A percentile compares a stretch with the other conserved stretches of the same genome.
Evolutionary conservation across 2,888 invertebrate species (phyloP).

Genomic region (Parnassius glacialis): DNA sequence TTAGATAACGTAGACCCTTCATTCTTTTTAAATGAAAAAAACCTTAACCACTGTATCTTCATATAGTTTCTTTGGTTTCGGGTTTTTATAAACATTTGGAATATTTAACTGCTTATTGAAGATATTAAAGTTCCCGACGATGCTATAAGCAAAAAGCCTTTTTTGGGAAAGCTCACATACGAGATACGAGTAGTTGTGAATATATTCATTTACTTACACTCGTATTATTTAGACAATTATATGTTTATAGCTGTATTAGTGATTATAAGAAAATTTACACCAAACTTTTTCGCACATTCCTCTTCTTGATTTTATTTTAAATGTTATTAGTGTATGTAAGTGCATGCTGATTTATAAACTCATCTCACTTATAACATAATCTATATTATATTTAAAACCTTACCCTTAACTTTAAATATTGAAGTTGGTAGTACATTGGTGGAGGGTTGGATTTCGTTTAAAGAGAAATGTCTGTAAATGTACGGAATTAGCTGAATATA

Average conservation of each 20-base stretch:
- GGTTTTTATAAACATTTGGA: slow-evolving; percentile 4
- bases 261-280: slow-evolving; percentile 30
- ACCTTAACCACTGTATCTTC: slow-evolving; percentile 2
- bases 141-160: slow-evolving; percentile 8
- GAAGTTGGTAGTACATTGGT: neutral
- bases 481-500: neutral
- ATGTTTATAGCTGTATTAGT: slow-evolving; percentile 29
- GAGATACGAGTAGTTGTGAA: slow-evolving; percentile 2
- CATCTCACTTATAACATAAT: neutral
- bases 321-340: neutral
- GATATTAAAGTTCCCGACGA: neutral
- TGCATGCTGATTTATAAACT: slow-evolving; percentile 8
- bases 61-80: slow-evolving; percentile 20
- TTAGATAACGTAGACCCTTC: slow-evolving; percentile 9
- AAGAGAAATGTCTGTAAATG: neutral
- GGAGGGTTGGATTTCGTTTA: neutral
- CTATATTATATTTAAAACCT: too few relatives aligned
- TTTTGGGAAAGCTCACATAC: slow-evolving; percentile 7
- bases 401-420: neutral
- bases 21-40: neutral
- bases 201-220: neutral
- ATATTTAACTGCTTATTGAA: neutral
- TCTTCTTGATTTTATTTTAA: slow-evolving; percentile 42
- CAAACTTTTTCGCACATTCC: slow-evolving; percentile 76
- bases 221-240: neutral